phyloP scores from a whole-genome alignment of 2,113 vertebrate species.

The Gymnogyps californianus region DNA sequence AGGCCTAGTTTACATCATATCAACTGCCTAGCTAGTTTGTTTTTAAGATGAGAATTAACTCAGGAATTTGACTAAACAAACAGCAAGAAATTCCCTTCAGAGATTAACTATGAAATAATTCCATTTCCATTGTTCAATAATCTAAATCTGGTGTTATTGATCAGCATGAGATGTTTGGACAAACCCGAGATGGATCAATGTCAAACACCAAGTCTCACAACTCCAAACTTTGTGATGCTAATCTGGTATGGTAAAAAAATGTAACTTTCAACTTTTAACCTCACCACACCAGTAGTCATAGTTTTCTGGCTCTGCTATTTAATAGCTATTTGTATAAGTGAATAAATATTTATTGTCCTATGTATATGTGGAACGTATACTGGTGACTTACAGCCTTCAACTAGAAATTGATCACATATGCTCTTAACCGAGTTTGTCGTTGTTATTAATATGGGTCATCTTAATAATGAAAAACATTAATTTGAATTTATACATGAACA shows the following conservation, averaged over 20 bases:
- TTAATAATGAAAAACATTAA: background rate
- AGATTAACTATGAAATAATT: background rate
- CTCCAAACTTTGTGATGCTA: background rate
- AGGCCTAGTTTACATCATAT: background rate
- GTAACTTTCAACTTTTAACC: background rate
- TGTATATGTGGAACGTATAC: background rate
- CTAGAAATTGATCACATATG: background rate
- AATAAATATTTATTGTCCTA: conserved; percentile 37
- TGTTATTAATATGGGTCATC: background rate
- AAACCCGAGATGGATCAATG: background rate
- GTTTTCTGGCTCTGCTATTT: background rate
- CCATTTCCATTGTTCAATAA: background rate
- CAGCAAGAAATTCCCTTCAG: background rate
- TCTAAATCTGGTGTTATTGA: background rate
- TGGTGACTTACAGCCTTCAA: background rate
- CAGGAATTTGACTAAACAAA: conserved; percentile 6
- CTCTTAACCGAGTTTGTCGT: background rate
- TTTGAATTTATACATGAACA: background rate
- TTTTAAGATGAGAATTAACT: conserved; percentile 24
- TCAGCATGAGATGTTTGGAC: background rate
- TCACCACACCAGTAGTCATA: background rate
- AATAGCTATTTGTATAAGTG: background rate
- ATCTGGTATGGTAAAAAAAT: background rate
- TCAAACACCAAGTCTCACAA: background rate
- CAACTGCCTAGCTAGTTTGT: background rate